Base-by-base conservation (phyloP, 2,797 vertebrate species). In the Sebastes elongatus region DNA sequence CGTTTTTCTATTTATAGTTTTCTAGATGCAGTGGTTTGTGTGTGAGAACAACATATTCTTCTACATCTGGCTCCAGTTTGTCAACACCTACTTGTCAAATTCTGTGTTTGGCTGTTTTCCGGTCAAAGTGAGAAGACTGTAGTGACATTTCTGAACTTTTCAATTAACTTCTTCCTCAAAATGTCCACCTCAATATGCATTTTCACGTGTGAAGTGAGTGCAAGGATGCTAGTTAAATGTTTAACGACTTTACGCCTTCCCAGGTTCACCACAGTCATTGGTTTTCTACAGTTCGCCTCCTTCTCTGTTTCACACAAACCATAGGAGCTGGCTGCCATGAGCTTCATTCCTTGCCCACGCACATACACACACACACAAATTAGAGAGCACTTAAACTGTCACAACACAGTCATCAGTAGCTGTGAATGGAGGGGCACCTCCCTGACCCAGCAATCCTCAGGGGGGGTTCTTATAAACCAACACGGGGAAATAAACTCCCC, bases 381-480 rank as follows among this genome's bases (percentile, higher is more conserved):
- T 78, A 73, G 63, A 74, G 57, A 77, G 66, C 91, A 88, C 74
- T 90, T 90, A 81, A 88, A 85, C 66, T 84, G 86, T 89, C 90
- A 90, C 65, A 91, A 86, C 60, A 84, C 64, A 79, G 78, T 80
- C 76, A 85, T 88, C 78, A 86, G 59, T 28, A 67, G 35, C 23
- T 83, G 56, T 73, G 87, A 92, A 86, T 64, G 30, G 68, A 71
- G 70, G 60, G 67, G 49, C 53, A 67, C 73, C 75, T 77, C 61
- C 33, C 60, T 68, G 74, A 88, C 76, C 62, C 20, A 18, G 46
- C 52, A 74, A 30, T 65, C 73, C 83, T 74, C 70, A 70, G 61
- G 32, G 65, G 42, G 70, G 61, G 38, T 62, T 69, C 57, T 76
- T 55, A 76, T 63, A 64, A 86, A 81, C 74, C 81, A 86, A 22